Evolutionary conservation across 2,113 vertebrate genomes (phyloP).

Genomic region (Pelusios castaneus): DNA sequence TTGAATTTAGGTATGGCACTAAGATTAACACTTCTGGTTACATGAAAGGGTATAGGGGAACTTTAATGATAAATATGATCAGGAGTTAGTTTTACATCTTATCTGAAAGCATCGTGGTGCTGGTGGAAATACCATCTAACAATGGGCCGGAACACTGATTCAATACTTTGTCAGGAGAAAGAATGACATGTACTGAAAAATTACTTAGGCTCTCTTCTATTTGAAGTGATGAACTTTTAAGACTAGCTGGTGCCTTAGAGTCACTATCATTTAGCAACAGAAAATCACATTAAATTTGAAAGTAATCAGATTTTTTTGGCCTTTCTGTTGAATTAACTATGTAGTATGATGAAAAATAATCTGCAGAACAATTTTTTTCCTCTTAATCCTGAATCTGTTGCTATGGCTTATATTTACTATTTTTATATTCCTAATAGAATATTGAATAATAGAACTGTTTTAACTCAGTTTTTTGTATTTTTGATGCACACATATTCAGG

Average conservation of each 20-base stretch:
- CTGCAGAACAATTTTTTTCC: conserved; percentile 3
- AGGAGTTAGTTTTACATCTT: neutral
- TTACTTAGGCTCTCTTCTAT: neutral
- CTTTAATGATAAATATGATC: neutral
- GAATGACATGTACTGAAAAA: neutral
- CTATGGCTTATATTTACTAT: conserved; percentile 41
- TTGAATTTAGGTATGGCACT: neutral
- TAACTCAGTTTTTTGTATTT: neutral
- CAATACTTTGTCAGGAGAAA: neutral
- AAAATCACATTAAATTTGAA: conserved; percentile 3
- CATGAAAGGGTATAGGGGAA: neutral
- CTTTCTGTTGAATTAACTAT: conserved; percentile 26
- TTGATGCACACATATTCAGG: neutral
- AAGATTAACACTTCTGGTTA: neutral
- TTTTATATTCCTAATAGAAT: neutral
- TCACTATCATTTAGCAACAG: neutral
- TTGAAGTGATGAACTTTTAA: neutral
- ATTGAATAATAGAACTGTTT: conserved; percentile 16
- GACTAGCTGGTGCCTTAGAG: neutral
- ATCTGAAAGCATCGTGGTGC: neutral
- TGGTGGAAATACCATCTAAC: neutral
- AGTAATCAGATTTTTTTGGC: neutral
- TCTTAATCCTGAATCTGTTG: conserved; percentile 23
- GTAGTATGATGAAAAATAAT: neutral
- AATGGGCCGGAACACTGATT: neutral